These are phyloP conservation scores for Idaea aversata DNA, from an alignment of 2,888 invertebrate species.

Conservation along the genomic window DNA sequence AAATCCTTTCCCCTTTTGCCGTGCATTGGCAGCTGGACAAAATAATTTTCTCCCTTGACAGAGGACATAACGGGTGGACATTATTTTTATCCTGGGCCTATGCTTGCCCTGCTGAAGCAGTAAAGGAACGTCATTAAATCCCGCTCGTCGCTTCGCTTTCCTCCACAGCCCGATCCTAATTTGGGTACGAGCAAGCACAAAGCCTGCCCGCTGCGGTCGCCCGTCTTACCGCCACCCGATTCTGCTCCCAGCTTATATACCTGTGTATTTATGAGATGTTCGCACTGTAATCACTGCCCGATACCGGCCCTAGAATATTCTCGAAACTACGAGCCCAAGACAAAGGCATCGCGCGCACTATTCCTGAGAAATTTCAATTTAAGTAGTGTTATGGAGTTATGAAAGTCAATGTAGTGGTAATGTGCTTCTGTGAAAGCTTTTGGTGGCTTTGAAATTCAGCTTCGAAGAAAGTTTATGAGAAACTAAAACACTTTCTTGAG, in stretches of 20 bases:
- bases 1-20: no score
- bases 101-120: no score
- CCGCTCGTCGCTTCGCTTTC: constrained; percentile 33
- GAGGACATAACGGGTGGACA: no score
- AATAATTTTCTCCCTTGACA: no score
- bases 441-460: background rate
- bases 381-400: background rate
- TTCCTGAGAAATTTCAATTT: background rate
- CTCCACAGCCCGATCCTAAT: constrained; percentile 32
- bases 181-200: constrained; percentile 69
- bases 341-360: constrained; percentile 1
- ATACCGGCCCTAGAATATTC: constrained; percentile 19
- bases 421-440: background rate
- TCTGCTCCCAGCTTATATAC: constrained; percentile 45
- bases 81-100: no score
- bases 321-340: constrained; percentile 10
- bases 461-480: background rate
- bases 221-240: constrained; percentile 71
- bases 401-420: background rate
- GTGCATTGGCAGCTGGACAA: no score
- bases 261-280: constrained; percentile 40
- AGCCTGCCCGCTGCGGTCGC: constrained; percentile 75
- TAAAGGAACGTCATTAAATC: background rate
- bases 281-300: constrained; percentile 36
- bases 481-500: background rate